These are phyloP conservation scores for Coccyzus lansbergi DNA, from an alignment of 2,797 vertebrate species.

Conservation along the genomic window DNA sequence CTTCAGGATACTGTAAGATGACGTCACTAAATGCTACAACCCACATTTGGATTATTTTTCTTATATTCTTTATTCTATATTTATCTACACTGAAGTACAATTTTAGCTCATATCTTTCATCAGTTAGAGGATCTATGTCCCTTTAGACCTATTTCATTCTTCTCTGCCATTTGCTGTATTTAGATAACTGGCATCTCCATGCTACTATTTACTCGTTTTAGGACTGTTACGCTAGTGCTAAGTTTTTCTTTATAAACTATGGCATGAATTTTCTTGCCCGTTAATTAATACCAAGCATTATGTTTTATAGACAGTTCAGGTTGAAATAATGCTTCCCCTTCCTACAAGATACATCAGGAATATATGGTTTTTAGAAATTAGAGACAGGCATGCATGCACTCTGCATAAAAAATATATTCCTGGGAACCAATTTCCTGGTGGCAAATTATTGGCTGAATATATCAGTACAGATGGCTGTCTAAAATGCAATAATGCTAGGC, in stretches of 20 bases:
- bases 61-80: constrained; percentile 21
- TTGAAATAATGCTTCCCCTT: constrained; percentile 46
- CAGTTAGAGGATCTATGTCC: neutral
- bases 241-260: constrained; percentile 16
- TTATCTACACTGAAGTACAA: neutral
- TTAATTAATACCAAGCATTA: constrained; percentile 49
- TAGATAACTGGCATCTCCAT: neutral
- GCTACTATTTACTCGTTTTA: neutral
- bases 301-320: neutral
- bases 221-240: neutral
- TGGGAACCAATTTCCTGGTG: constrained; percentile 69
- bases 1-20: neutral
- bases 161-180: constrained; percentile 22
- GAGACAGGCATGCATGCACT: constrained; percentile 47
- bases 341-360: constrained; percentile 11
- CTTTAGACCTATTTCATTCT: constrained; percentile 16
- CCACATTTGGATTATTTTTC: neutral
- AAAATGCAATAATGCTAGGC: constrained; percentile 73
- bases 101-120: constrained; percentile 26
- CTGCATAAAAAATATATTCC: constrained; percentile 59
- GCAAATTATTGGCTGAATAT: constrained; percentile 74
- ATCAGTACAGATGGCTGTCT: constrained; percentile 74
- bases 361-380: constrained; percentile 61
- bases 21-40: neutral
- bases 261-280: constrained; percentile 2